Evolutionary conservation across 2,888 invertebrate genomes (phyloP), one percentile per base, ranked within the genome.

Genomic region (Rhyacophila evoluta): DNA sequence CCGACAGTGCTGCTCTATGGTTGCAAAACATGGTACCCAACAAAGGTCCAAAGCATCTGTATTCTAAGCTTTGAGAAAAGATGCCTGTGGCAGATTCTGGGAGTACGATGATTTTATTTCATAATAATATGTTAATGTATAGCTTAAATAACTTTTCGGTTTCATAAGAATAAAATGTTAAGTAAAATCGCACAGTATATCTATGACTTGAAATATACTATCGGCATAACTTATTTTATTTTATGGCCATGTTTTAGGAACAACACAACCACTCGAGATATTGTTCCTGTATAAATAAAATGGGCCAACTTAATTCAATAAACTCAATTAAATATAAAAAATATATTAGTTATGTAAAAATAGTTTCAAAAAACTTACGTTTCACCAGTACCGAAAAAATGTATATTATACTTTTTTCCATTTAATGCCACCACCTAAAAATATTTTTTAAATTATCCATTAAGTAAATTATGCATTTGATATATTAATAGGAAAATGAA

Each of bases 321-420:
- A n/a, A n/a, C n/a, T n/a, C n/a, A n/a, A n/a, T n/a, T n/a, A n/a
- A n/a, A n/a, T n/a, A n/a, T n/a, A n/a, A n/a, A n/a, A n/a, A n/a
- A n/a, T n/a, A n/a, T n/a, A n/a, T n/a, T n/a, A n/a, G n/a, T n/a
- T n/a, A n/a, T n/a, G n/a, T n/a, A n/a, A n/a, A n/a, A n/a, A n/a
- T n/a, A n/a, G n/a, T n/a, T n/a, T n/a, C 76, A 71, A 41, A 79
- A 15, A 78, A 92, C 94, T 94, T 90, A 96, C 95, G 94, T 96
- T 91, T 98, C 98, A 83, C 95, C 95, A 0, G 98, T 98, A 0
- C 98, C 98, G 88, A 96, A 98, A 89, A 98, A 98, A 86, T 94
- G 94, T 71, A 98, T 97, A 87, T 92, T 94, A 85, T 95, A 96
- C 85, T 93, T 94, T 86, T 94, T 94, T 11, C 93, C 92, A 86